Percentiles rank a stretch among this genome's conserved stretches.
These are phyloP conservation scores for Podargus strigoides DNA, from an alignment of 2,797 vertebrate species.

Conservation along the genomic window DNA sequence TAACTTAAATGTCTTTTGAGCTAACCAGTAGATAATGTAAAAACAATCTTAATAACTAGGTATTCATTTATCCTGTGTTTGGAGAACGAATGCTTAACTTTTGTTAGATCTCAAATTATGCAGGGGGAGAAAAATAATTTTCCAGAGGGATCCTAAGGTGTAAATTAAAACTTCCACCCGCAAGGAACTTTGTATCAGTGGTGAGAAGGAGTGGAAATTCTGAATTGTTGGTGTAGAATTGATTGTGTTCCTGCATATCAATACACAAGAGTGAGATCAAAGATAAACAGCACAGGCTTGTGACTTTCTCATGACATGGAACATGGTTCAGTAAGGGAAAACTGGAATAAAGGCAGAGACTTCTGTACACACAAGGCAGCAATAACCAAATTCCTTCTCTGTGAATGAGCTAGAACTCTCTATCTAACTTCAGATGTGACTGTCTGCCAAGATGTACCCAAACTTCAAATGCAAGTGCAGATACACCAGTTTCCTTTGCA, in stretches of 20 bases:
- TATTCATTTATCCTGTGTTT: background rate
- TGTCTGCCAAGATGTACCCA: background rate
- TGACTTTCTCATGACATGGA: background rate
- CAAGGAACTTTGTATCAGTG: background rate
- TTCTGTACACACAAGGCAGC: background rate
- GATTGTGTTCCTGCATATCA: background rate
- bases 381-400: background rate
- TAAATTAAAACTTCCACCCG: background rate
- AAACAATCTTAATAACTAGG: background rate
- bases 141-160: background rate
- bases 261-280: background rate
- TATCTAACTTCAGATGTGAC: background rate
- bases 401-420: background rate
- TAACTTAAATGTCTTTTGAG: background rate
- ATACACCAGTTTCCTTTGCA: background rate
- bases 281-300: background rate
- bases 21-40: background rate
- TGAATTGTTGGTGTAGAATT: background rate
- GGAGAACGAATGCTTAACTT: background rate
- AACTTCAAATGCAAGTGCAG: background rate
- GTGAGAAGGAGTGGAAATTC: background rate
- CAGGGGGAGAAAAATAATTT: background rate
- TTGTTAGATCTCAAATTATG: background rate
- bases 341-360: background rate
- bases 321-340: background rate